Conservation (phyloP, 2,888 invertebrate genomes). For the Hermodice carunculata region DNA sequence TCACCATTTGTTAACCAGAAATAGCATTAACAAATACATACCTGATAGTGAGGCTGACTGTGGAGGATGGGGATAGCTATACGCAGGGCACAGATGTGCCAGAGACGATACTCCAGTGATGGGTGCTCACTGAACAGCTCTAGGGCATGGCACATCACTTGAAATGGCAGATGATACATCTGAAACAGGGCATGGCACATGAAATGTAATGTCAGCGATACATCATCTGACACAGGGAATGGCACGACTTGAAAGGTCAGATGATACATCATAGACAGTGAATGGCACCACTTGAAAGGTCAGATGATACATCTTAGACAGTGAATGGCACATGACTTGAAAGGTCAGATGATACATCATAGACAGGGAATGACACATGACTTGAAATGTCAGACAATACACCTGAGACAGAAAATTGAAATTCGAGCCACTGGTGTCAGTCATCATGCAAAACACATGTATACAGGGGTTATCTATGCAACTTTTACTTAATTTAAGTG, state of each 20-base stretch:
- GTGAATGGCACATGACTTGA: not conserved
- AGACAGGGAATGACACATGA: too few species aligned
- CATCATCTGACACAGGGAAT: not conserved
- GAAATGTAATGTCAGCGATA: too few species aligned
- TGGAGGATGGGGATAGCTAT: conserved; percentile 74
- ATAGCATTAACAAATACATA: too few species aligned
- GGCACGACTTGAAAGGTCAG: not conserved
- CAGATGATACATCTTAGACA: not conserved
- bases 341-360: too few species aligned
- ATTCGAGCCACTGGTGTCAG: too few species aligned
- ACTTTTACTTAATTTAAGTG: too few species aligned
- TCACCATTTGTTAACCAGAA: too few species aligned
- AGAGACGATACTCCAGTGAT: conserved; percentile 75
- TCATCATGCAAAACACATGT: too few species aligned
- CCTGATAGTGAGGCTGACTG: conserved; percentile 71
- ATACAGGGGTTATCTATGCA: too few species aligned
- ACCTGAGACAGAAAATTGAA: too few species aligned
- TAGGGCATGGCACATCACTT: conserved; percentile 61
- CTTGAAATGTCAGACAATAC: too few species aligned
- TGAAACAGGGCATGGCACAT: conserved; percentile 36
- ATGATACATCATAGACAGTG: not conserved
- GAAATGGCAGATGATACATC: conserved; percentile 65
- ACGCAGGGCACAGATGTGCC: conserved; percentile 76
- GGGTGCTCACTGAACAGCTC: conserved; percentile 67
- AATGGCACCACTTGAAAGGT: not conserved